Conservation (phyloP, 2,113 vertebrate species). For the Gasterosteus nipponicus region DNA sequence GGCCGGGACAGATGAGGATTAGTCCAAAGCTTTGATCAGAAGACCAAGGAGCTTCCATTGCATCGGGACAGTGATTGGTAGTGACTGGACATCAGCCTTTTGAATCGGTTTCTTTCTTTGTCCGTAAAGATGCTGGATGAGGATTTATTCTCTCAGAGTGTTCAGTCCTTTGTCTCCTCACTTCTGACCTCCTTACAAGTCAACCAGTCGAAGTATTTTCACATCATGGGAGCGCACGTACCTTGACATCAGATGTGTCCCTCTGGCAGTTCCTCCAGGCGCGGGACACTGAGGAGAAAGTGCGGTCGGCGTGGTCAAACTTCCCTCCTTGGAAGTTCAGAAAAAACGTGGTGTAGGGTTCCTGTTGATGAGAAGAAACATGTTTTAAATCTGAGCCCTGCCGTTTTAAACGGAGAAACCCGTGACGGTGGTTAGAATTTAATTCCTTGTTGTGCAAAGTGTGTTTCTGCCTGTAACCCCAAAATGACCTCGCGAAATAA, state of each 20-base stretch:
- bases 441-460: constrained; percentile 5
- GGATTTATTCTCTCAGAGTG: constrained; percentile 49
- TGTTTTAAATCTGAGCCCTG: neutral
- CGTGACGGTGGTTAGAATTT: neutral
- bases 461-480: neutral
- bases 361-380: constrained; percentile 77
- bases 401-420: neutral
- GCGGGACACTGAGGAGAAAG: constrained; percentile 94
- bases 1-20: constrained; percentile 77
- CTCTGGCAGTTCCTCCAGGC: constrained; percentile 98
- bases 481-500: constrained; percentile 52
- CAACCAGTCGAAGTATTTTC: constrained; percentile 5
- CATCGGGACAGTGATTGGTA: constrained; percentile 78
- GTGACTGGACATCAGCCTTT: constrained; percentile 76
- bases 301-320: constrained; percentile 97
- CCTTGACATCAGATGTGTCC: constrained; percentile 99
- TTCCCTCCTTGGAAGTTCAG: constrained; percentile 98
- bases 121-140: constrained; percentile 36
- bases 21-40: constrained; percentile 80
- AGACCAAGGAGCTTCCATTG: constrained; percentile 77
- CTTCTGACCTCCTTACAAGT: constrained; percentile 32
- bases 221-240: constrained; percentile 63
- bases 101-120: constrained; percentile 56
- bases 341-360: constrained; percentile 97
- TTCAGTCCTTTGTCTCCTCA: constrained; percentile 31